These are phyloP conservation scores for Macrophya annulata DNA, from an alignment of 2,888 invertebrate genomes.

Conservation along the genomic window DNA sequence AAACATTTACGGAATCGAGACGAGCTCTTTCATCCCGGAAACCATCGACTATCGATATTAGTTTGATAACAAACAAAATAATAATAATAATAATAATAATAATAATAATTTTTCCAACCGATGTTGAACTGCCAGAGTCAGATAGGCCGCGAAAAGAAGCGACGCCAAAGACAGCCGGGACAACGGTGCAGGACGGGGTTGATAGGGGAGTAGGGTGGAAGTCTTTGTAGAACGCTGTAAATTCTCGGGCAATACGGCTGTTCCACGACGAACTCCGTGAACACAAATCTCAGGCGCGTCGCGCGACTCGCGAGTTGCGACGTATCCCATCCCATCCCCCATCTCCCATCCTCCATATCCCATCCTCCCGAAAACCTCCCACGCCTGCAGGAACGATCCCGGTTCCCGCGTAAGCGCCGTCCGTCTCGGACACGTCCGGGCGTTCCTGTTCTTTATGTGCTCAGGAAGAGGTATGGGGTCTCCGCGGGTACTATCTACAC, in stretches of 20 bases:
- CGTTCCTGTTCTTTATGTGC: conserved; percentile 75
- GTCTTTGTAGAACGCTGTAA: conserved; percentile 57
- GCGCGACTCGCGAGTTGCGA: conserved; percentile 51
- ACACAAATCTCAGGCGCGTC: conserved; percentile 68
- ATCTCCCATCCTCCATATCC: background rate
- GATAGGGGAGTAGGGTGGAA: conserved; percentile 12
- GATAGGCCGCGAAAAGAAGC: conserved; percentile 12
- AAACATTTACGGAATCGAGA: background rate
- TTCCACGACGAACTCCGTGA: conserved; percentile 68
- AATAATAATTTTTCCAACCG: background rate
- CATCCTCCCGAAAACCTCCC: conserved; percentile 63
- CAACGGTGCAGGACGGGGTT: background rate
- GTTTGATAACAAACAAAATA: background rate
- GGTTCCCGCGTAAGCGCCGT: conserved; percentile 71
- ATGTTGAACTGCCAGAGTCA: background rate
- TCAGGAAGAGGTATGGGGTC: conserved; percentile 72
- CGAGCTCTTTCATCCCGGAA: background rate
- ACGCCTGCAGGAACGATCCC: conserved; percentile 57
- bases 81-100: no score
- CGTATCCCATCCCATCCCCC: conserved; percentile 31
- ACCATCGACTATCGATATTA: background rate
- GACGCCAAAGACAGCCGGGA: conserved; percentile 18
- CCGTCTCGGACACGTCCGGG: conserved; percentile 74
- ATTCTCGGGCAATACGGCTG: conserved; percentile 68
- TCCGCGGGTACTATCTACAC: conserved; percentile 70